phyloP scores from a whole-genome alignment of 2,797 vertebrate species.

The Silurus lanzhouensis region DNA sequence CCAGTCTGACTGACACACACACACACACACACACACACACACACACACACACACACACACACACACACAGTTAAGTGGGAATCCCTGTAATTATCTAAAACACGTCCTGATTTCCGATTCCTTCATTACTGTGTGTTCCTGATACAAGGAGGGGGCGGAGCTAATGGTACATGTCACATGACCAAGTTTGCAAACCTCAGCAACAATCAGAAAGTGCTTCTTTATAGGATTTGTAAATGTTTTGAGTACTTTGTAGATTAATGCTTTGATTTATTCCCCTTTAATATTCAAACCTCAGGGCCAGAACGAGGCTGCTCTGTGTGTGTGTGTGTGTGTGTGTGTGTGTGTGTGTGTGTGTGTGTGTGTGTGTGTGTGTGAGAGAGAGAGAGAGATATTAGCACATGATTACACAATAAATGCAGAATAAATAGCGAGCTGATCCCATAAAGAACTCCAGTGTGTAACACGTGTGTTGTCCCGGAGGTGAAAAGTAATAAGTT shows the following conservation, averaged over 20 bases:
- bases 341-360: slow-evolving; percentile 12
- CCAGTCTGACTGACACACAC: slow-evolving; percentile 18
- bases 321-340: neutral
- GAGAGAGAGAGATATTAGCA: neutral
- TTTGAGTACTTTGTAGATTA: neutral
- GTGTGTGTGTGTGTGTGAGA: slow-evolving; percentile 19
- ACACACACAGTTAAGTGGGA: slow-evolving; percentile 16
- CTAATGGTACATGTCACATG: neutral
- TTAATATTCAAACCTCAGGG: slow-evolving; percentile 18
- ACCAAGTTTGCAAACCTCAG: neutral
- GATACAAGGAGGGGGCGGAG: neutral
- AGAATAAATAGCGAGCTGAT: neutral
- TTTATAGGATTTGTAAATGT: neutral
- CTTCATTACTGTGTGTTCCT: no score
- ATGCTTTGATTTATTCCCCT: neutral
- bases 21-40: slow-evolving; percentile 34
- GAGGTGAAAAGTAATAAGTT: no score
- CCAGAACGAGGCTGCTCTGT: slow-evolving; percentile 1
- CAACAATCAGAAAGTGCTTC: neutral
- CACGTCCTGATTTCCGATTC: neutral
- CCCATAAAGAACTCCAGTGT: neutral
- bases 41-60: slow-evolving; percentile 37
- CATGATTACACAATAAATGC: neutral
- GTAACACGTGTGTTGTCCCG: neutral
- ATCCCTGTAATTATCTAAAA: neutral